These are phyloP conservation scores for Eulithis prunata DNA, from an alignment of 2,888 invertebrate genomes.

Conservation along the genomic window DNA sequence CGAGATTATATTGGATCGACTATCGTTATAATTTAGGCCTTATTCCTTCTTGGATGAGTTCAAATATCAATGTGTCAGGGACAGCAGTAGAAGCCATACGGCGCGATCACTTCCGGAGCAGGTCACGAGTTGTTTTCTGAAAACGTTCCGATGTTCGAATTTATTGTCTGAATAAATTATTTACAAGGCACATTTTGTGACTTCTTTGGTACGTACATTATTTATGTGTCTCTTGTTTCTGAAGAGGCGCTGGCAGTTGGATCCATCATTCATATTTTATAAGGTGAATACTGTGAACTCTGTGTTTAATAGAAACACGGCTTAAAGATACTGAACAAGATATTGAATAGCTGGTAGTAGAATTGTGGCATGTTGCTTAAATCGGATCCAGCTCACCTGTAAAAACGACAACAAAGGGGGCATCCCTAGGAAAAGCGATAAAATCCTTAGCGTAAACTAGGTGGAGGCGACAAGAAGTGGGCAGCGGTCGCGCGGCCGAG, in stretches of 20 bases:
- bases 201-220: conserved; percentile 36
- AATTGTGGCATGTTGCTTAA: conserved; percentile 37
- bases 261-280: background rate
- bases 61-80: conserved; percentile 53
- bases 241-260: conserved; percentile 17
- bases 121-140: conserved; percentile 55
- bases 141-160: conserved; percentile 45
- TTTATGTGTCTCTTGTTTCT: conserved; percentile 34
- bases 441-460: conserved; percentile 73
- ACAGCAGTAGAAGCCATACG: conserved; percentile 51
- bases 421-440: conserved; percentile 68
- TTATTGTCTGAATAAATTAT: conserved; percentile 46
- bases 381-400: conserved; percentile 42
- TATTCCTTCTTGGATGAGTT: conserved; percentile 54
- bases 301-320: background rate
- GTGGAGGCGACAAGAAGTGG: conserved; percentile 71
- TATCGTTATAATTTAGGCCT: conserved; percentile 57
- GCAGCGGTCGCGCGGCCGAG: conserved; percentile 71
- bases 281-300: background rate
- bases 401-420: conserved; percentile 50
- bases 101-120: conserved; percentile 59
- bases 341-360: conserved; percentile 13
- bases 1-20: conserved; percentile 58
- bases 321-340: background rate
- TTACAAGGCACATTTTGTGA: conserved; percentile 37